Conservation (phyloP, 2,888 invertebrate species). For the Noctua janthe region DNA sequence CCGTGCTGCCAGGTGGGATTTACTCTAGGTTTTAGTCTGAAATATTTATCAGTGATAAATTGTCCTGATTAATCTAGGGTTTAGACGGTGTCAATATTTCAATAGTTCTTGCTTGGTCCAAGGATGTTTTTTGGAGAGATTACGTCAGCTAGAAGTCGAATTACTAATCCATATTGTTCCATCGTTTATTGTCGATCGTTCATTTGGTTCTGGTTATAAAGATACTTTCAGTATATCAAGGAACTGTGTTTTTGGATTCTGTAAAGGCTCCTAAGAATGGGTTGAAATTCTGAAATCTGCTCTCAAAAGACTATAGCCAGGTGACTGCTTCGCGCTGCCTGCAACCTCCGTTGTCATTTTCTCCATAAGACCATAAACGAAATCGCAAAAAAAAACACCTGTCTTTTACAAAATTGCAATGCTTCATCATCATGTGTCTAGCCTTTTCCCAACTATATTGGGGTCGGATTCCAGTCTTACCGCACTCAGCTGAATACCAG, state of each 20-base stretch:
- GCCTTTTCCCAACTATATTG: neutral
- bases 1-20: conserved; percentile 9
- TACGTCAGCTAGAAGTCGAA: neutral
- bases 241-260: neutral
- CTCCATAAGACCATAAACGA: neutral
- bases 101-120: conserved; percentile 4
- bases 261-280: neutral
- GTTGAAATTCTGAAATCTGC: neutral
- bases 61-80: conserved; percentile 4
- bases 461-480: neutral
- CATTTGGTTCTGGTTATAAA: neutral
- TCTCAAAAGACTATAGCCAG: neutral
- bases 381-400: neutral
- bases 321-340: neutral
- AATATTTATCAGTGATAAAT: conserved; percentile 31
- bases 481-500: neutral
- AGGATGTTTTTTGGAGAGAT: neutral
- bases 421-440: neutral
- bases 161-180: neutral
- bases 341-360: too few relatives aligned
- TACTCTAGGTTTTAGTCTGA: neutral
- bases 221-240: neutral
- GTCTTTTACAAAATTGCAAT: neutral
- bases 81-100: conserved; percentile 6
- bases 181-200: neutral